phyloP scores from a whole-genome alignment of 2,113 vertebrate species.

The Leptosomus discolor region DNA sequence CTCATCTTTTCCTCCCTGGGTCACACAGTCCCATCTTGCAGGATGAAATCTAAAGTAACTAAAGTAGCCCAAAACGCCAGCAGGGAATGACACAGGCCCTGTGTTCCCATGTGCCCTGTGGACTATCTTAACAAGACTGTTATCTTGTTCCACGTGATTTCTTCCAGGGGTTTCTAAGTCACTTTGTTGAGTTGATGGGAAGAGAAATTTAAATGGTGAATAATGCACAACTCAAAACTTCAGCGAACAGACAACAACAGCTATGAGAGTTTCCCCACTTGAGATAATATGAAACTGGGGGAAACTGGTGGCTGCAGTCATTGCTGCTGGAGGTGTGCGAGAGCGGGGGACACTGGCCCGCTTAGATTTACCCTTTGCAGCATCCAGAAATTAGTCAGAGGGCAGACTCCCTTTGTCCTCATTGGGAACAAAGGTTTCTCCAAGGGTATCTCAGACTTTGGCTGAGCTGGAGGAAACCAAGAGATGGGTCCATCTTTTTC shows the following conservation, averaged over 20 bases:
- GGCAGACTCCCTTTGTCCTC: not conserved
- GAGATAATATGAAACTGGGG: not conserved
- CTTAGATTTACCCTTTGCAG: not conserved
- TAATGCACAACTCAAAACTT: not conserved
- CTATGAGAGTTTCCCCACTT: not conserved
- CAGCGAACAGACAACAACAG: not conserved
- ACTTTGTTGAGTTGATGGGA: not conserved
- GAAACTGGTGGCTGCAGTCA: not conserved
- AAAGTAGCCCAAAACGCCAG: not conserved
- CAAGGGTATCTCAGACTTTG: not conserved
- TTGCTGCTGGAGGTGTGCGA: not conserved
- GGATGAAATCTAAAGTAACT: not conserved
- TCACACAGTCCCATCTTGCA: not conserved
- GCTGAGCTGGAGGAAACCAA: not conserved
- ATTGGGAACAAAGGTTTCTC: not conserved
- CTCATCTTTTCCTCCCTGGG: not conserved
- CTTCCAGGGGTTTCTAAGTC: not conserved
- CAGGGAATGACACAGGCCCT: not conserved
- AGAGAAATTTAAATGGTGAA: not conserved
- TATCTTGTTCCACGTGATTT: rapidly evolving
- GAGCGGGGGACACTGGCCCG: not conserved
- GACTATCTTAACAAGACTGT: not conserved
- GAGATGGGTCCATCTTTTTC: not conserved
- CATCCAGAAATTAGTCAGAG: not conserved
- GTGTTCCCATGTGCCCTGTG: not conserved